These are phyloP conservation scores for Aphelinus atriplicis DNA, from an alignment of 1,140 invertebrate species.

Conservation along the genomic window DNA sequence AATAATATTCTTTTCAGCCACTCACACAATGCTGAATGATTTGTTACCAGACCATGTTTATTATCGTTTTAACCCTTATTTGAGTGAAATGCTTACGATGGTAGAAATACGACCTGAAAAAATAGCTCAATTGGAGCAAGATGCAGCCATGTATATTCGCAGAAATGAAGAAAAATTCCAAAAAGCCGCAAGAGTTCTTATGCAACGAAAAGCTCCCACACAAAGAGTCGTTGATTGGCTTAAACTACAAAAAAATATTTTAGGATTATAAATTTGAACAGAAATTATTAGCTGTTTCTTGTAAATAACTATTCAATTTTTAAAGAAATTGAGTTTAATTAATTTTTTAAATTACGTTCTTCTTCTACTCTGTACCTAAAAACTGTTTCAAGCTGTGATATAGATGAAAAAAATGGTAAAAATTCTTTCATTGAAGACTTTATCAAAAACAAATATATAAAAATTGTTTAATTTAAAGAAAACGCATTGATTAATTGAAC, in stretches of 20 bases:
- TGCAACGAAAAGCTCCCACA: constrained; percentile 56
- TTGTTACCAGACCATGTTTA: constrained; percentile 82
- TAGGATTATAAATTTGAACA: constrained; percentile 45
- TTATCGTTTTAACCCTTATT: constrained; percentile 90
- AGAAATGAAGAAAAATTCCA: constrained; percentile 81
- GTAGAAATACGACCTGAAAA: constrained; percentile 83
- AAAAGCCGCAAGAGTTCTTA: constrained; percentile 66
- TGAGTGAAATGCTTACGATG: constrained; percentile 83
- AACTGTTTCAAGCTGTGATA: constrained; percentile 14
- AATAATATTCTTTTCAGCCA: constrained; percentile 67
- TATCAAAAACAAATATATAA: too few species aligned
- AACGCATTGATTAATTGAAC: too few species aligned
- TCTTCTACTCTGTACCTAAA: constrained; percentile 15
- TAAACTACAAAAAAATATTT: constrained; percentile 53
- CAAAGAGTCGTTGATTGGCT: constrained; percentile 67
- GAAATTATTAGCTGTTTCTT: constrained; percentile 1
- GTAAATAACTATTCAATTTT: constrained; percentile 5
- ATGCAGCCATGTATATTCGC: constrained; percentile 80
- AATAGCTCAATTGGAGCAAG: constrained; percentile 70
- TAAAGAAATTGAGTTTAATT: neutral
- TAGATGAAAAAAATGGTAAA: neutral
- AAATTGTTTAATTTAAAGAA: too few species aligned
- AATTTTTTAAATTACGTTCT: constrained; percentile 3
- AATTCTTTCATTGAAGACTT: too few species aligned
- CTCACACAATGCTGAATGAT: constrained; percentile 85